These are phyloP conservation scores for Piaya cayana DNA, from an alignment of 2,113 vertebrate genomes.

Conservation along the genomic window DNA sequence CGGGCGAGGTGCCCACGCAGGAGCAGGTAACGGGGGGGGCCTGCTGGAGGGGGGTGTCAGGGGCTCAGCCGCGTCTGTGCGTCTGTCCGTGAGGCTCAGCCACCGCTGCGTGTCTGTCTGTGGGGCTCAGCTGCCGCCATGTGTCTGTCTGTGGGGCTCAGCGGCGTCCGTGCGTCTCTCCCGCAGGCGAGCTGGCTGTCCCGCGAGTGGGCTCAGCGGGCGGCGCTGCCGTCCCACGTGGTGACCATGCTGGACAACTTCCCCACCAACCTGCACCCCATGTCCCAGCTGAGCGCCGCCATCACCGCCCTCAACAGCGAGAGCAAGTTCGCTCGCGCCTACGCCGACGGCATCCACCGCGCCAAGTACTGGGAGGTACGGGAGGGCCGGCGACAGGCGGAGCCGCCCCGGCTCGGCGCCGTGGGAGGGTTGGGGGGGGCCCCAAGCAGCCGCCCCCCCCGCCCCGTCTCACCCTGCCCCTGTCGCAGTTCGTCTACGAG, in stretches of 20 bases:
- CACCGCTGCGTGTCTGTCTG: too few species aligned
- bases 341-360: slow-evolving; percentile 91
- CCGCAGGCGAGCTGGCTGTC: slow-evolving; percentile 90
- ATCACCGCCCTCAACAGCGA: slow-evolving; percentile 97
- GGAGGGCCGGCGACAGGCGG: background rate
- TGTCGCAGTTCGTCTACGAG: slow-evolving; percentile 88
- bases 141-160: too few species aligned
- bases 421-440: too few species aligned
- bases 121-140: background rate
- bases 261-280: slow-evolving; percentile 96
- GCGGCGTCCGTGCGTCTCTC: too few species aligned
- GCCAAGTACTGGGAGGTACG: slow-evolving; percentile 96
- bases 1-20: slow-evolving; percentile 88
- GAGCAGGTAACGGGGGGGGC: slow-evolving; percentile 83
- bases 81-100: too few species aligned
- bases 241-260: slow-evolving; percentile 99
- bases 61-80: background rate
- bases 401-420: too few species aligned
- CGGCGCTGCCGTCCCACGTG: slow-evolving; percentile 94
- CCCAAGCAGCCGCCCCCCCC: too few species aligned
- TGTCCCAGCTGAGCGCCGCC: slow-evolving; percentile 96
- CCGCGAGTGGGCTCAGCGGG: slow-evolving; percentile 93
- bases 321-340: slow-evolving; percentile 92
- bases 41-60: too few species aligned
- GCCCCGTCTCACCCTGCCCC: background rate